phyloP scores from a whole-genome alignment of 2,888 invertebrate species.

The Mactromeris polynyma region DNA sequence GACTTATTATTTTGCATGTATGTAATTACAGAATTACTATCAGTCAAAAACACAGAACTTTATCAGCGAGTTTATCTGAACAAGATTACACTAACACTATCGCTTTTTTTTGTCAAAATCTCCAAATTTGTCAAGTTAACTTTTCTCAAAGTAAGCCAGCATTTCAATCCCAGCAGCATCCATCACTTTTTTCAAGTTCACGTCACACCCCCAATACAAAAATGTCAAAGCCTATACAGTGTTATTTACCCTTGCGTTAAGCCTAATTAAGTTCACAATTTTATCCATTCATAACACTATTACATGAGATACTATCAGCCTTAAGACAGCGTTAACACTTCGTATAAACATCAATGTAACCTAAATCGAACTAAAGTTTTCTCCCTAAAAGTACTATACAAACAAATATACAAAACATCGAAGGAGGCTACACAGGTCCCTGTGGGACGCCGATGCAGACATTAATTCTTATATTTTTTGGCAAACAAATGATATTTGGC shows the following conservation, averaged over 20 bases:
- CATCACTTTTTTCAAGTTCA: neutral
- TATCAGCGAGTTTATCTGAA: neutral
- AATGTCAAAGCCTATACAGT: neutral
- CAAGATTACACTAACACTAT: neutral
- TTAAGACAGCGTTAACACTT: neutral
- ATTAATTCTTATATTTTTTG: neutral
- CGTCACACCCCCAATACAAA: neutral
- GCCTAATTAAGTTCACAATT: neutral
- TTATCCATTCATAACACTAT: constrained; percentile 4
- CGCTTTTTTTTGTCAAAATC: neutral
- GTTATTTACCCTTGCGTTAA: neutral
- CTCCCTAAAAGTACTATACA: neutral
- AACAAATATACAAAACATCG: neutral
- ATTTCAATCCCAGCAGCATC: neutral
- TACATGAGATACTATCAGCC: neutral
- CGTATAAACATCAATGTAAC: neutral
- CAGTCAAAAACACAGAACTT: neutral
- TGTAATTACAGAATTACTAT: no score
- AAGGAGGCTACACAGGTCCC: neutral
- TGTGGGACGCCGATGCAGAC: neutral
- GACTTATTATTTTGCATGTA: no score
- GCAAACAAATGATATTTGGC: neutral
- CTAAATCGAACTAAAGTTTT: neutral
- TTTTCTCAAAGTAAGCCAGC: neutral
- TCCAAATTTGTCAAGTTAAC: neutral